Conservation (phyloP, 2,888 invertebrate genomes). For the Cerastoderma edule region DNA sequence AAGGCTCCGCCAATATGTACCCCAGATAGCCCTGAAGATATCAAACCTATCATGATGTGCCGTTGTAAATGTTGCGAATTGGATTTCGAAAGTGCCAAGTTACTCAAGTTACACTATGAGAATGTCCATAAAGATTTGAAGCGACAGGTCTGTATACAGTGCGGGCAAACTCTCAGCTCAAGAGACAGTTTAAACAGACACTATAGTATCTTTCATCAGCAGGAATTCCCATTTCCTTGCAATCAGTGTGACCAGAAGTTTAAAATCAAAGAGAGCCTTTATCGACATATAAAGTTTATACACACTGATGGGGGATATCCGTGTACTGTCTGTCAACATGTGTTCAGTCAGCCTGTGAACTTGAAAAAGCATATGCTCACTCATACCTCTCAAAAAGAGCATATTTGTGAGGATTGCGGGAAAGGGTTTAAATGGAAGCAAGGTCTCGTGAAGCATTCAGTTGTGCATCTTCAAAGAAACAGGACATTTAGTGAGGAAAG, state of each 20-base stretch:
- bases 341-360: slow-evolving; percentile 49
- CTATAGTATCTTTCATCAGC: slow-evolving; percentile 53
- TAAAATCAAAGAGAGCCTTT: slow-evolving; percentile 51
- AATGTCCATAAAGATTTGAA: slow-evolving; percentile 37
- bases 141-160: slow-evolving; percentile 48
- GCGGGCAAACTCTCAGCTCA: slow-evolving; percentile 51
- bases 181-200: slow-evolving; percentile 52
- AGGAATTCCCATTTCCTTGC: slow-evolving; percentile 41
- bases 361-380: slow-evolving; percentile 44
- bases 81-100: slow-evolving; percentile 20
- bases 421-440: slow-evolving; percentile 46
- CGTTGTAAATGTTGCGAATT: slow-evolving; percentile 44
- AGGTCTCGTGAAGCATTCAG: slow-evolving; percentile 36
- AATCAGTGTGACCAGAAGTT: slow-evolving; percentile 42
- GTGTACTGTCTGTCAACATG: slow-evolving; percentile 38
- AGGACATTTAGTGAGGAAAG: neutral
- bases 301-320: slow-evolving; percentile 49
- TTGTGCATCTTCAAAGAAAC: slow-evolving; percentile 12
- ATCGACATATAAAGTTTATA: slow-evolving; percentile 46
- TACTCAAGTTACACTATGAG: slow-evolving; percentile 41
- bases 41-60: slow-evolving; percentile 17
- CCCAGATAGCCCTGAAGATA: too few species aligned
- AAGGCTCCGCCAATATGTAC: too few species aligned
- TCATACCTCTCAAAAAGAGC: slow-evolving; percentile 34
- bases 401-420: slow-evolving; percentile 28